Conservation (phyloP, 2,888 invertebrate species). For the Epinotia ramella region DNA sequence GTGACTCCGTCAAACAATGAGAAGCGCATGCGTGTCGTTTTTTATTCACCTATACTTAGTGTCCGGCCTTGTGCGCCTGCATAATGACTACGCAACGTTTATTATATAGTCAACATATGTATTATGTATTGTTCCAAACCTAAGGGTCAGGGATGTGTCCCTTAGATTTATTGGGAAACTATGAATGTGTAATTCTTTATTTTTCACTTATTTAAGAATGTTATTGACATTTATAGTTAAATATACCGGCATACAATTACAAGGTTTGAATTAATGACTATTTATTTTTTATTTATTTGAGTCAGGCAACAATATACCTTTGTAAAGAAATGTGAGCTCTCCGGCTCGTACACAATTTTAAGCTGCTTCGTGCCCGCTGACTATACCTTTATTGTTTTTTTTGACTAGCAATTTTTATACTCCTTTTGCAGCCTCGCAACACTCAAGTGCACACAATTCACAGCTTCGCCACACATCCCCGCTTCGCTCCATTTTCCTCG, state of each 20-base stretch:
- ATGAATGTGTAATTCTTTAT: background rate
- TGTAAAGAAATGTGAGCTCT: too few relatives aligned
- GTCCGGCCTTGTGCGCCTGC: slow-evolving; percentile 25
- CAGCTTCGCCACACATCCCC: too few relatives aligned
- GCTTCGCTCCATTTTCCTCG: too few relatives aligned
- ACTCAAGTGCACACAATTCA: too few relatives aligned
- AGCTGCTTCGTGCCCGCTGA: too few relatives aligned
- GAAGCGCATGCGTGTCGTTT: slow-evolving; percentile 9
- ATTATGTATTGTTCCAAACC: slow-evolving; percentile 34
- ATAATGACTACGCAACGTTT: slow-evolving; percentile 39
- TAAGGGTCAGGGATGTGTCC: slow-evolving; percentile 34
- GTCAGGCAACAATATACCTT: too few relatives aligned
- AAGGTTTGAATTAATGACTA: too few relatives aligned
- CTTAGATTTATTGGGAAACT: slow-evolving; percentile 34
- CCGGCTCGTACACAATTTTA: too few relatives aligned
- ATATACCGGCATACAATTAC: background rate
- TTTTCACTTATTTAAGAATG: background rate
- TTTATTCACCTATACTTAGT: slow-evolving; percentile 11
- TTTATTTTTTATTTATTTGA: too few relatives aligned
- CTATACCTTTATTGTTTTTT: too few relatives aligned
- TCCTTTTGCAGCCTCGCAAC: too few relatives aligned
- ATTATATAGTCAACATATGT: slow-evolving; percentile 26
- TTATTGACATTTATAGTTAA: background rate
- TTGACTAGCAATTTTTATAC: too few relatives aligned
- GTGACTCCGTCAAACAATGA: slow-evolving; percentile 1